Evolutionary conservation across 2,888 invertebrate species (phyloP).

Genomic region (Drosophila yooni): DNA sequence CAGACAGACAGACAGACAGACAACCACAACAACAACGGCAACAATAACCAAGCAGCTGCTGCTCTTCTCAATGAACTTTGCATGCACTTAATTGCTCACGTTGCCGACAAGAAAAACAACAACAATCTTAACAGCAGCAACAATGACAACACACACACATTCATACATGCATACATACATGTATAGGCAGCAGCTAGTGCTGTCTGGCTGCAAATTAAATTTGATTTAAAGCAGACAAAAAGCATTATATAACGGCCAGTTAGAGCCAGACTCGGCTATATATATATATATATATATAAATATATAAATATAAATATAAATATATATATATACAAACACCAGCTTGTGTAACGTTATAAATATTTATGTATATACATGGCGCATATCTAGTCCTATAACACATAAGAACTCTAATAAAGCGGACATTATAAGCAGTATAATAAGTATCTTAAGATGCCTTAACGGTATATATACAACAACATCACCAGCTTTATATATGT

Average conservation of each 20-base stretch:
- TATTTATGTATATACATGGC: background rate
- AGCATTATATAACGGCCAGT: conserved; percentile 33
- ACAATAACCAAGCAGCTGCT: conserved; percentile 36
- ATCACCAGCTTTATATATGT: background rate
- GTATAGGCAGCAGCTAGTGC: conserved; percentile 13
- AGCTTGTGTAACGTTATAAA: background rate
- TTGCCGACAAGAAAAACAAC: conserved; percentile 19
- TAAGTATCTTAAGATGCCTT: background rate
- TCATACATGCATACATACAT: background rate
- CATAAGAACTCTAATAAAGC: background rate
- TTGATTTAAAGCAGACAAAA: conserved; percentile 58
- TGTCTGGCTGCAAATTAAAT: conserved; percentile 55
- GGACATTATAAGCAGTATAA: background rate
- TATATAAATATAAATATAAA: background rate
- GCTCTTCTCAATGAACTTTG: conserved; percentile 63
- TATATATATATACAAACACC: background rate
- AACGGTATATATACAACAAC: background rate
- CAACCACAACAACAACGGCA: conserved; percentile 23
- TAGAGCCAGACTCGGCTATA: conserved; percentile 7
- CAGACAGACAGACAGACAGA: conserved; percentile 36
- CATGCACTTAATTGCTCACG: conserved; percentile 67
- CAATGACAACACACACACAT: conserved; percentile 5
- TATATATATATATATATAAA: background rate
- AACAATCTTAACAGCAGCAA: conserved; percentile 8
- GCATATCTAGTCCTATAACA: background rate